phyloP scores from a whole-genome alignment of 2,888 invertebrate genomes.

The Drosophila nr. fundita region DNA sequence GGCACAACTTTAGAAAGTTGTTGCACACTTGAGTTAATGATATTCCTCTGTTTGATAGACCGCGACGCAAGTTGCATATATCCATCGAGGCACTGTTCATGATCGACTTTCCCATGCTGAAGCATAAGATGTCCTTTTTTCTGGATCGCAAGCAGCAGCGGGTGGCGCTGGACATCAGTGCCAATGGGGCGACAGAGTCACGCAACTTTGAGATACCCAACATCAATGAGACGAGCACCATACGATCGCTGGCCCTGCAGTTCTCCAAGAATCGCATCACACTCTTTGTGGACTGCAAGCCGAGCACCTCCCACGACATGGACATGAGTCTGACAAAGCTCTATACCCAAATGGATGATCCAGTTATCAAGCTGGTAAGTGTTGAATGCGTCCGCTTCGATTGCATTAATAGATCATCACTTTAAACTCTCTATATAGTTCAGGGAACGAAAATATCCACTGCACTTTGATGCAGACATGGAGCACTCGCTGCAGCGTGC shows the following conservation, averaged over 20 bases:
- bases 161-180: conserved; percentile 84
- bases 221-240: conserved; percentile 85
- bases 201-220: conserved; percentile 84
- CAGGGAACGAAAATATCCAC: conserved; percentile 85
- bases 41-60: conserved; percentile 62
- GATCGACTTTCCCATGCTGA: conserved; percentile 85
- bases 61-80: conserved; percentile 84
- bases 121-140: conserved; percentile 85
- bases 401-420: neutral
- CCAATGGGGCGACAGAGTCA: conserved; percentile 83
- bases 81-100: conserved; percentile 85
- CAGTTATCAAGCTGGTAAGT: conserved; percentile 84
- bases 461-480: conserved; percentile 84
- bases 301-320: conserved; percentile 83
- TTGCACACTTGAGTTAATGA: neutral
- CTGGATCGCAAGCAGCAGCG: conserved; percentile 85
- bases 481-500: conserved; percentile 84
- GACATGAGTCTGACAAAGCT: conserved; percentile 84
- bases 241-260: conserved; percentile 84
- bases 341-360: conserved; percentile 85
- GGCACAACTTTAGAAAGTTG: conserved; percentile 13
- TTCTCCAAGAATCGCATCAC: conserved; percentile 84
- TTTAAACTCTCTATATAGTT: conserved; percentile 64
- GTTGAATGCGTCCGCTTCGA: neutral
- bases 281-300: conserved; percentile 84